Conservation (phyloP, 2,888 invertebrate genomes). For the Andrena fulva region DNA sequence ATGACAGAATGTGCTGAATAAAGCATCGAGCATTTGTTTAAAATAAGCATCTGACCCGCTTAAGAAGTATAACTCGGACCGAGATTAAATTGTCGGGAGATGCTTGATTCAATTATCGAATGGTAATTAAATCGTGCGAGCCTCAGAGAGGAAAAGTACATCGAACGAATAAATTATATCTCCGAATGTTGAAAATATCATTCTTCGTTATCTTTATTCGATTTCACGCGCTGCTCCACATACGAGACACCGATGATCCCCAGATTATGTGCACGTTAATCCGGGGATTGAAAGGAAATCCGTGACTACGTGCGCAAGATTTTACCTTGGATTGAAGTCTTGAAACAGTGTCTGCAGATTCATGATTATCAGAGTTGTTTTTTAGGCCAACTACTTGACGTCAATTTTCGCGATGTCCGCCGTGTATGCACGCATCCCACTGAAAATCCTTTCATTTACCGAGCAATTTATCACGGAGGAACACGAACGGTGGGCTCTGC, state of each 20-base stretch:
- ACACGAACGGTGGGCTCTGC: slow-evolving; percentile 45
- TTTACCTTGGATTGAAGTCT: slow-evolving; percentile 96
- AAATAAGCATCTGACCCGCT: slow-evolving; percentile 33
- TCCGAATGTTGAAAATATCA: slow-evolving; percentile 1
- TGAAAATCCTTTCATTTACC: slow-evolving; percentile 62
- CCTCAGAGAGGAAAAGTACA: background rate
- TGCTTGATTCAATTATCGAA: background rate
- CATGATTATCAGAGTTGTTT: slow-evolving; percentile 86
- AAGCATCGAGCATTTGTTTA: slow-evolving; percentile 18
- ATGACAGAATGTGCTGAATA: slow-evolving; percentile 24
- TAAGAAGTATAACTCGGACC: background rate
- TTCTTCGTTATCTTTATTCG: background rate
- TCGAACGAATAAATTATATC: slow-evolving; percentile 16
- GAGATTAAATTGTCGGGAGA: slow-evolving; percentile 19
- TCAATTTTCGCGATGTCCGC: slow-evolving; percentile 52
- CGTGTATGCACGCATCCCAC: slow-evolving; percentile 60
- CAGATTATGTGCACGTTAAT: background rate
- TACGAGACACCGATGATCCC: background rate
- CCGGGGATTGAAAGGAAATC: background rate
- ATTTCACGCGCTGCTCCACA: background rate
- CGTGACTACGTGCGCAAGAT: background rate
- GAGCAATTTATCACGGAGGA: slow-evolving; percentile 52
- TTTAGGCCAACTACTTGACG: slow-evolving; percentile 73
- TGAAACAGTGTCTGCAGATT: slow-evolving; percentile 95
- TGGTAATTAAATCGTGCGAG: background rate